Evolutionary conservation across 2,888 invertebrate genomes (phyloP), one percentile per base, ranked within the genome.

Genomic region (Cataglyphis livida): DNA sequence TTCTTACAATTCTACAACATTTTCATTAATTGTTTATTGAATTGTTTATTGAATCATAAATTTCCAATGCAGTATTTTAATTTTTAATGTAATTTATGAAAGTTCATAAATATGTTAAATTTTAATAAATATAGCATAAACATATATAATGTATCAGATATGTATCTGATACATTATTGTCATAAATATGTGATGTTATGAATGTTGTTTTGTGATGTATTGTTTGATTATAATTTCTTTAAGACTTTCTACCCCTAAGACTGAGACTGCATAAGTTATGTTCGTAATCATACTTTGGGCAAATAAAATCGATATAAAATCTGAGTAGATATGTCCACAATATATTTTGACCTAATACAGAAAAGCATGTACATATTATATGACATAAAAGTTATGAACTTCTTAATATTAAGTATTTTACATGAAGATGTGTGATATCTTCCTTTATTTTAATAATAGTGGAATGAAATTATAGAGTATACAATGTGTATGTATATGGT

Each of bases 391-490:
- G 25, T 57, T 66, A 84, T 21, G 81, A 82, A 28, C 48, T 64
- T 21, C 57, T 70, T 78, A 81, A 57, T 44, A 66, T 73, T 73
- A 85, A 66, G 73, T 73, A 68, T 61, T 82, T 68, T 79, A 79
- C 70, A 54, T 84, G 79, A 61, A 86, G 83, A 85, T 84, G 84
- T 83, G 51, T 7, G 84, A 82, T 89, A 91, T 85, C 78, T 88
- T 91, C 91, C 87, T 93, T 93, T 93, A 93, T 93, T 93, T 92
- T 92, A 92, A 89, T 91, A 51, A 7, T n/a, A 88, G 88, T 92
- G 90, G 92, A 92, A 92, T 93, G 91, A 92, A 91, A 91, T 93
- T 93, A 93, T 92, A 93, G 88, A 91, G 91, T 89, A 90, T 92
- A 91, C 90, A 92, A 90, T 90, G 89, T 28, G 59, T 59, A 59